These are phyloP conservation scores for Drosophila bunnanda DNA, from an alignment of 2,888 invertebrate genomes.

Conservation along the genomic window DNA sequence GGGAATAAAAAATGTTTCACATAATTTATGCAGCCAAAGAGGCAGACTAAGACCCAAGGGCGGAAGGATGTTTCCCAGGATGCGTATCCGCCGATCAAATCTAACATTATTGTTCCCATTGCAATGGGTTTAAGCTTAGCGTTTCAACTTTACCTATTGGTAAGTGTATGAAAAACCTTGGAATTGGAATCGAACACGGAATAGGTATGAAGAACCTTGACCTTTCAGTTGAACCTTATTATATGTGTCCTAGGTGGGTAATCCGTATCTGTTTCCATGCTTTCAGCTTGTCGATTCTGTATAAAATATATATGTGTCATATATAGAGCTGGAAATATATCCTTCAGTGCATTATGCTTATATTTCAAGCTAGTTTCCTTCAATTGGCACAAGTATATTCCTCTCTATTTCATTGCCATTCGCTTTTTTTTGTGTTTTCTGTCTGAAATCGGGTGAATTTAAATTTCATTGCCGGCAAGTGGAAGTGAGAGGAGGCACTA, in stretches of 20 bases:
- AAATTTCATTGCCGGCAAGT: background rate
- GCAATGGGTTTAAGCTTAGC: background rate
- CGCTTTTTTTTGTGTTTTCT: background rate
- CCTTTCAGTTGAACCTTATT: background rate
- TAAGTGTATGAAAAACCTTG: background rate
- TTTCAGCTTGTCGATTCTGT: background rate
- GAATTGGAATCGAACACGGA: background rate
- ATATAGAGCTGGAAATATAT: background rate
- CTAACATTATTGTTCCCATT: slow-evolving; percentile 1
- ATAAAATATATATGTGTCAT: background rate
- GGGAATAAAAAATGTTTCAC: slow-evolving; percentile 46
- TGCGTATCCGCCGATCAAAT: slow-evolving; percentile 33
- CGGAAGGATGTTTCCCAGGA: slow-evolving; percentile 36
- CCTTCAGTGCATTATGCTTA: background rate
- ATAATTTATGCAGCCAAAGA: slow-evolving; percentile 50
- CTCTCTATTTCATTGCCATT: background rate
- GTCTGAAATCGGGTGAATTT: slow-evolving; percentile 5
- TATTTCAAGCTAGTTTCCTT: background rate
- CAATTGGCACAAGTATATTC: background rate
- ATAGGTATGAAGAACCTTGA: background rate
- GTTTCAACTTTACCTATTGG: background rate
- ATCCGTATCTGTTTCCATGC: background rate
- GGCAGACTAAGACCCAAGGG: slow-evolving; percentile 5
- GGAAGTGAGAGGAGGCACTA: background rate
- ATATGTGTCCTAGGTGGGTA: no score